phyloP scores from a whole-genome alignment of 2,888 invertebrate genomes.

The Anthrax anthrax region DNA sequence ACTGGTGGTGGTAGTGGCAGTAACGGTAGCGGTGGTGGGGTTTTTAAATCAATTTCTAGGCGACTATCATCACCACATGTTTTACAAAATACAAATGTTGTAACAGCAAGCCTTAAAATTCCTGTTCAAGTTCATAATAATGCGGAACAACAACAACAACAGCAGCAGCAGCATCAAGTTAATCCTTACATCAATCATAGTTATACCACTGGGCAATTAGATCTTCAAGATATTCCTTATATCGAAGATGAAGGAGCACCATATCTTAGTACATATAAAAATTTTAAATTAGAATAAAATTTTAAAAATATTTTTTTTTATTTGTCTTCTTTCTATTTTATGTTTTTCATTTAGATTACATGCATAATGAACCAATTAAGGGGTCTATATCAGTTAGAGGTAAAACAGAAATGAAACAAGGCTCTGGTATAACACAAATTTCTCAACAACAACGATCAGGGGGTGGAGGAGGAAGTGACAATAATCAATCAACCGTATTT shows the following conservation, averaged over 20 bases:
- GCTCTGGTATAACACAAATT: too few species aligned
- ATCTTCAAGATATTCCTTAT: conserved; percentile 51
- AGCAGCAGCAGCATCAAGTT: conserved; percentile 6
- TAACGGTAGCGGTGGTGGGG: conserved; percentile 1
- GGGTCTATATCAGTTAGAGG: conserved; percentile 14
- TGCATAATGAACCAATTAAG: conserved; percentile 10
- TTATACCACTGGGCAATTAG: conserved; percentile 17
- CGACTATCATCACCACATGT: conserved; percentile 45
- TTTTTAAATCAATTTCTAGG: conserved; percentile 26
- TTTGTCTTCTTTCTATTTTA: too few species aligned
- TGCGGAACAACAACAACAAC: conserved; percentile 12
- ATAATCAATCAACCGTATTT: too few species aligned
- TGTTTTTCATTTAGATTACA: background rate
- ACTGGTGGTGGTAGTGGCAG: background rate
- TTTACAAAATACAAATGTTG: conserved; percentile 20
- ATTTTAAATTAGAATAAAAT: too few species aligned
- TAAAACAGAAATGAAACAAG: background rate
- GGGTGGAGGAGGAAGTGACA: too few species aligned
- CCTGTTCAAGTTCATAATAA: conserved; percentile 34
- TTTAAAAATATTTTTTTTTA: too few species aligned
- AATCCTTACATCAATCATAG: conserved; percentile 8
- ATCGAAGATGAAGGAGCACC: conserved; percentile 36
- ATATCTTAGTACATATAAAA: background rate
- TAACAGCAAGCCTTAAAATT: conserved; percentile 70
- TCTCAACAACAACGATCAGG: too few species aligned